Conservation (phyloP, 2,113 vertebrate species). For the Sciurus niger region DNA sequence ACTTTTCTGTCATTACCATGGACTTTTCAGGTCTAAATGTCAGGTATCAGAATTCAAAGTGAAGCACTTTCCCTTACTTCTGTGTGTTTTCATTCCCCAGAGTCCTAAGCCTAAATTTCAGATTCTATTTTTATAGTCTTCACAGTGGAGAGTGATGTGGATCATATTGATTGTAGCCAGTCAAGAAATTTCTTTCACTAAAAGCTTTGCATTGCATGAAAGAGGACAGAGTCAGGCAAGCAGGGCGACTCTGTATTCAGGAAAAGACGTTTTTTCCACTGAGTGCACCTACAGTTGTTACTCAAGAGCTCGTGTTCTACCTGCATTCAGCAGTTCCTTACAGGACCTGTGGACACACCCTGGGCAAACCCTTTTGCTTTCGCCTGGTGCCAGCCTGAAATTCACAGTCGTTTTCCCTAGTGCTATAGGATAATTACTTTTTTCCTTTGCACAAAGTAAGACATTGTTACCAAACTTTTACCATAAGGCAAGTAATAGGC, state of each 20-base stretch:
- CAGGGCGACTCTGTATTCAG: background rate
- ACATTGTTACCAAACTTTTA: background rate
- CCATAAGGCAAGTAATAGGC: background rate
- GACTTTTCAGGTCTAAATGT: slow-evolving; percentile 69
- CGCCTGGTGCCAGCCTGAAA: too few relatives aligned
- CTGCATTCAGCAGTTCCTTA: fast-evolving
- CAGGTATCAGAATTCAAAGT: slow-evolving; percentile 71
- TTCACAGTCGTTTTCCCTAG: background rate
- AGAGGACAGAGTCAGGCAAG: background rate
- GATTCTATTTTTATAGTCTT: slow-evolving; percentile 76
- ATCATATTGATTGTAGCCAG: slow-evolving; percentile 70
- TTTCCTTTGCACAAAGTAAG: background rate
- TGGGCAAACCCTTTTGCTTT: background rate
- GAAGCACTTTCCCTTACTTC: slow-evolving; percentile 57
- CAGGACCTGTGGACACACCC: fast-evolving
- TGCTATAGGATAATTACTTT: background rate
- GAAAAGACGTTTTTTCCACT: background rate
- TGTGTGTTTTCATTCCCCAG: slow-evolving; percentile 62
- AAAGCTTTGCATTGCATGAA: slow-evolving; percentile 53
- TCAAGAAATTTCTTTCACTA: slow-evolving; percentile 62
- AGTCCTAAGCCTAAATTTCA: slow-evolving; percentile 66
- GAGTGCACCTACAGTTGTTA: fast-evolving
- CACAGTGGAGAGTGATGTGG: slow-evolving; percentile 54
- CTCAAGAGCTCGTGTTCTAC: background rate
- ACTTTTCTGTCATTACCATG: slow-evolving; percentile 44